Evolutionary conservation across 2,113 vertebrate species (phyloP), one percentile per base, ranked within the genome.

Genomic region (Marmota flaviventris): DNA sequence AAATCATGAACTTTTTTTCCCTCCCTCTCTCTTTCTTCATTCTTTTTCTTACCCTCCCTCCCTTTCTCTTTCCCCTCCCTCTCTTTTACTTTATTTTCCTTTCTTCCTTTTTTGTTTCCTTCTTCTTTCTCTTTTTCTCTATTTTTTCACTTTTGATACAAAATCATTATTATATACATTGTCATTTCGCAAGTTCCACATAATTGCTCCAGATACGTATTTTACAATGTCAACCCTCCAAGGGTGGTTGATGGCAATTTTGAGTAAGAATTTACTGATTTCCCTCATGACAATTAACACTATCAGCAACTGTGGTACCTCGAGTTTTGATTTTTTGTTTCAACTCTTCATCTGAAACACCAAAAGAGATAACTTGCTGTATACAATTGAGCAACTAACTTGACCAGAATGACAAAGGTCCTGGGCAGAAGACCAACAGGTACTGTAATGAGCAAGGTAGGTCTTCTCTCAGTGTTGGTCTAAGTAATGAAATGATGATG

Each of bases 351-450:
- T 85, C 79, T 58, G 73, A 83, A n/a, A 96, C 51, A 92, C 93
- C 89, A 67, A 61, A 61, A 96, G 42, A 70, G 79, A 79, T 42
- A 78, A 79, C 98, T 99, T 95, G 97, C 98, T 97, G 94, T 96
- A 92, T 94, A 98, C 56, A 93, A 63, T 0, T 56, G 18, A 85
- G 75, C 95, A 58, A 72, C 90, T 63, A 93, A 85, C 69, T 72
- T 98, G 98, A 98, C 98, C 98, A 96, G 87, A 92, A 93, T 53
- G 95, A 96, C 93, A 83, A 11, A 92, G 84, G 63, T 89, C 93
- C 88, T 11, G 81, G 83, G 86, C 32, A 87, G 69, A 72, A 34
- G 42, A 58, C 29, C 85, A 63, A 37, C 32, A 73, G 56, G 93
- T 61, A 14, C 45, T 32, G 42, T 14, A 82, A 56, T 12, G 0